Conservation (phyloP, 1,140 invertebrate species). For the Planococcus citri region DNA sequence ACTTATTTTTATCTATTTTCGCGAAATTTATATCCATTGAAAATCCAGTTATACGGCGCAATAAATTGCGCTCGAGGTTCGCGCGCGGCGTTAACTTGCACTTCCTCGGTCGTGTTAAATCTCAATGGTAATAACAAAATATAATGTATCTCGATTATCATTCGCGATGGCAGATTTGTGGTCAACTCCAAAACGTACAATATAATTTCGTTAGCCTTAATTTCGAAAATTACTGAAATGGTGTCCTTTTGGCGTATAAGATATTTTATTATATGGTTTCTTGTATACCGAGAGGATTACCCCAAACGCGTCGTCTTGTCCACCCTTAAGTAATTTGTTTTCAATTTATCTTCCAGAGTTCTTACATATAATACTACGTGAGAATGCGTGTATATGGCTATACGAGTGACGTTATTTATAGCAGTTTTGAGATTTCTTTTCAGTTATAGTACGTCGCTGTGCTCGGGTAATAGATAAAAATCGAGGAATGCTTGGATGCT, state of each 20-base stretch:
- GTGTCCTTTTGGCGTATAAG: neutral
- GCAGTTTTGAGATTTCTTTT: no score
- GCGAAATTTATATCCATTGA: neutral
- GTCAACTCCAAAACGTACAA: neutral
- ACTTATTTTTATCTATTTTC: slow-evolving; percentile 1
- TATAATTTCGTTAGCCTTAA: neutral
- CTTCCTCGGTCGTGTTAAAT: neutral
- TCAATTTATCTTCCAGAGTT: no score
- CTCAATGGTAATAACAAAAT: neutral
- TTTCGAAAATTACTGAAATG: neutral
- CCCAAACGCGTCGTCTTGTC: no score
- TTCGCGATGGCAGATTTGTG: slow-evolving; percentile 6
- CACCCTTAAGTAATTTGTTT: no score
- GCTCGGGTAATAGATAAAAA: no score
- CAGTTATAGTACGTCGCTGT: no score
- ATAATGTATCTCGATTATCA: slow-evolving; percentile 7
- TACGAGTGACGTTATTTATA: no score
- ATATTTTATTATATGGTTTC: no score
- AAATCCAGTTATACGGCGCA: neutral
- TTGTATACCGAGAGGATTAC: no score
- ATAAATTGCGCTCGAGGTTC: neutral
- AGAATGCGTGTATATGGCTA: no score
- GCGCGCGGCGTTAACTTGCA: neutral
- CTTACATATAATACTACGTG: no score
- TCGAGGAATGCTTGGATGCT: no score